These are phyloP conservation scores for Urocitellus parryii DNA, from an alignment of 2,113 vertebrate species.

Conservation along the genomic window DNA sequence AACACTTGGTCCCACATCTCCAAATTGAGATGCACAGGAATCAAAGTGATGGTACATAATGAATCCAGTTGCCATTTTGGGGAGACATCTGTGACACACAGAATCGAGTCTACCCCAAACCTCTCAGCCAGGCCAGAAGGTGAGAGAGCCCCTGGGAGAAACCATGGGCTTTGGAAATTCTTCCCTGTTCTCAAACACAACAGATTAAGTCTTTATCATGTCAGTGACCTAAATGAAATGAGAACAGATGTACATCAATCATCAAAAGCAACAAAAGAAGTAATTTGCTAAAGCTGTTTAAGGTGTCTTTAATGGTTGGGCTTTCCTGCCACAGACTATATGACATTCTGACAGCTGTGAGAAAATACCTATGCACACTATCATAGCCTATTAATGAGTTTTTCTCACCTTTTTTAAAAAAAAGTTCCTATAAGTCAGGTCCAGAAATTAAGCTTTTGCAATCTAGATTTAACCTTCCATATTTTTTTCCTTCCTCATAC, in stretches of 20 bases:
- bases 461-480: slow-evolving; percentile 50
- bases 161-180: not conserved
- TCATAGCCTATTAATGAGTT: slow-evolving; percentile 50
- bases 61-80: not conserved
- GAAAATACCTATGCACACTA: slow-evolving; percentile 28
- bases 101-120: not conserved
- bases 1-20: not conserved
- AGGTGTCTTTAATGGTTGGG: slow-evolving; percentile 5
- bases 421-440: slow-evolving; percentile 34
- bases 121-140: not conserved
- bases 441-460: slow-evolving; percentile 58
- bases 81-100: not conserved
- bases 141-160: not conserved
- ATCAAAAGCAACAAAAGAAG: slow-evolving; percentile 44
- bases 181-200: slow-evolving; percentile 26
- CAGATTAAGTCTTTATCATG: slow-evolving; percentile 28
- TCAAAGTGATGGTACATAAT: not conserved
- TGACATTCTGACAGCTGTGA: slow-evolving; percentile 48
- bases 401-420: slow-evolving; percentile 45
- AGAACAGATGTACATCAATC: slow-evolving; percentile 39
- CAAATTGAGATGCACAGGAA: not conserved
- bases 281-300: slow-evolving; percentile 43
- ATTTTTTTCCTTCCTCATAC: not conserved
- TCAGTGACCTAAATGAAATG: slow-evolving; percentile 36
- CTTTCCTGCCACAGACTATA: not conserved